Evolutionary conservation across 2,888 invertebrate genomes (phyloP).

Genomic region (Cerastoderma edule): DNA sequence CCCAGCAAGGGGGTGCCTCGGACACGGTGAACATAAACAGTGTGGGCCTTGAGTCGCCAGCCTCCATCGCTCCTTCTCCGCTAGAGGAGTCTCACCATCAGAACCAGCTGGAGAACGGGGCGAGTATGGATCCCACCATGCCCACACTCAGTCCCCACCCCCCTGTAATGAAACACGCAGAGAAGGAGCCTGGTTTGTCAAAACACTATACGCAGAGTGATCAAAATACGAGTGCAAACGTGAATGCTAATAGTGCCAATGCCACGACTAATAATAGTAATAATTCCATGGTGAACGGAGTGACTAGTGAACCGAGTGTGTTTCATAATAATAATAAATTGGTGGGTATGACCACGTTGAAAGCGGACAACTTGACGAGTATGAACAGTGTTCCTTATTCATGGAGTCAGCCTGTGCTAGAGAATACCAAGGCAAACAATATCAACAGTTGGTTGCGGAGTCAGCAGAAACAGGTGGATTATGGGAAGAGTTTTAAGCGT

Average conservation of each 20-base stretch:
- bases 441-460: conserved; percentile 77
- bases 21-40: conserved; percentile 33
- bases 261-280: too few species aligned
- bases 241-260: conserved; percentile 32
- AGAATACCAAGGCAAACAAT: conserved; percentile 69
- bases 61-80: conserved; percentile 89
- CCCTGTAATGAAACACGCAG: conserved; percentile 82
- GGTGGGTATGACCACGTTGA: conserved; percentile 46
- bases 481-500: conserved; percentile 86
- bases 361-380: conserved; percentile 47
- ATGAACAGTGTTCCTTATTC: conserved; percentile 42
- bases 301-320: conserved; percentile 51
- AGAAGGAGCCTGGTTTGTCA: conserved; percentile 52
- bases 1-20: conserved; percentile 12
- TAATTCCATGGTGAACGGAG: conserved; percentile 46
- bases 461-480: conserved; percentile 72
- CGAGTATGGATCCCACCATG: conserved; percentile 87
- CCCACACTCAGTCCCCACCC: conserved; percentile 90
- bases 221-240: conserved; percentile 31
- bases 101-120: conserved; percentile 84
- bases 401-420: conserved; percentile 59
- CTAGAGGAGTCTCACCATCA: conserved; percentile 89
- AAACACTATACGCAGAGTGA: conserved; percentile 40
- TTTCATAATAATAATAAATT: conserved; percentile 64
- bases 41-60: conserved; percentile 86